phyloP scores from a whole-genome alignment of 2,113 vertebrate genomes.

The Cyprinodon brontotheroides region DNA sequence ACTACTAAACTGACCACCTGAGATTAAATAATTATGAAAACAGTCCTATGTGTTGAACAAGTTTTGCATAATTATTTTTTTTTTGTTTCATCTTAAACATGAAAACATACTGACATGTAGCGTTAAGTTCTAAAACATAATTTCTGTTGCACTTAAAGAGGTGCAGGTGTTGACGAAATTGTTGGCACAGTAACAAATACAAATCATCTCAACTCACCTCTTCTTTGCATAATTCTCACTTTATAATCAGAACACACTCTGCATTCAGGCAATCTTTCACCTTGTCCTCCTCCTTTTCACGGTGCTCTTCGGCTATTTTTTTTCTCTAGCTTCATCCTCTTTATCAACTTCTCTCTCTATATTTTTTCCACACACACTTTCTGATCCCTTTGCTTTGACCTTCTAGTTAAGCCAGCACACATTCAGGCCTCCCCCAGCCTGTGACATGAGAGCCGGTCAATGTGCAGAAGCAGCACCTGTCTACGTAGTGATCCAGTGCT shows the following conservation, averaged over 20 bases:
- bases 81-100: no score
- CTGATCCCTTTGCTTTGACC: slow-evolving; percentile 46
- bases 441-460: slow-evolving; percentile 44
- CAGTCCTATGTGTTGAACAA: no score
- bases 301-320: slow-evolving; percentile 7
- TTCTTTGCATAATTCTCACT: slow-evolving; percentile 10
- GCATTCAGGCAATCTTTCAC: slow-evolving; percentile 30
- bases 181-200: slow-evolving; percentile 30
- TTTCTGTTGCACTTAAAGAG: no score
- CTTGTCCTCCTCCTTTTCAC: slow-evolving; percentile 21
- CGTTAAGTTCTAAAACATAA: no score
- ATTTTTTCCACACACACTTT: slow-evolving; percentile 14
- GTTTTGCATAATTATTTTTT: no score
- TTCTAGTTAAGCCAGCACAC: slow-evolving; percentile 34
- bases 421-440: slow-evolving; percentile 19
- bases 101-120: no score
- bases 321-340: neutral
- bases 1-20: no score
- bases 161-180: slow-evolving; percentile 29
- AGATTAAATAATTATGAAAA: no score
- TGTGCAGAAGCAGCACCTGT: slow-evolving; percentile 64
- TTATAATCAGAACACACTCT: slow-evolving; percentile 25
- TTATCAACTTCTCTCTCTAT: neutral
- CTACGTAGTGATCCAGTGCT: slow-evolving; percentile 44
- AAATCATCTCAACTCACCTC: slow-evolving; percentile 25